These are phyloP conservation scores for Nomada ruficornis DNA, from an alignment of 2,888 invertebrate genomes.

Conservation along the genomic window DNA sequence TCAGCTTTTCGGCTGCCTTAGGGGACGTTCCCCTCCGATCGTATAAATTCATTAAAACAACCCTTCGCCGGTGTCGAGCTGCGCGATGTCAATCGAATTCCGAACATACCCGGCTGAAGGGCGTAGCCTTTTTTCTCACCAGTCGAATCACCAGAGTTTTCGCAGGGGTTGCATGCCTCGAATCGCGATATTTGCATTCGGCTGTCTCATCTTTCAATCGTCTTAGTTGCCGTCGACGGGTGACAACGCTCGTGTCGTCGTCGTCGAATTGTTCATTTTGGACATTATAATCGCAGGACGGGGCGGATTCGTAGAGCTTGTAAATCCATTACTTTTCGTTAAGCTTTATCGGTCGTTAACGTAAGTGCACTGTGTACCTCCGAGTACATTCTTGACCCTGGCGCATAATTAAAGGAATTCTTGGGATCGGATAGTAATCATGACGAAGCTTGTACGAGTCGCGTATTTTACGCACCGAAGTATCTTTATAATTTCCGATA, in stretches of 20 bases:
- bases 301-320: too few relatives aligned
- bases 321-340: neutral
- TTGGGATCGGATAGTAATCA: neutral
- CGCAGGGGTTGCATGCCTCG: conserved; percentile 42
- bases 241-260: neutral
- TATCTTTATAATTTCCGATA: conserved; percentile 47
- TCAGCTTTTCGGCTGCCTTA: conserved; percentile 33
- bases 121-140: conserved; percentile 51
- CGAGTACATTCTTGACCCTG: neutral
- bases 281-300: neutral
- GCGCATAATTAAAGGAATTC: conserved; percentile 38
- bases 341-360: neutral
- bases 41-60: conserved; percentile 82
- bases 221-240: conserved; percentile 23
- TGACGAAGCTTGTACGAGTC: neutral
- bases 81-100: conserved; percentile 79
- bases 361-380: neutral
- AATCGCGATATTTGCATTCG: conserved; percentile 54
- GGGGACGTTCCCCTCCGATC: conserved; percentile 51
- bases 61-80: conserved; percentile 77
- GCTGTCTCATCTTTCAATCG: conserved; percentile 52
- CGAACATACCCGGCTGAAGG: conserved; percentile 71
- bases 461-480: conserved; percentile 9
- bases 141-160: conserved; percentile 50
- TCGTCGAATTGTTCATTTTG: neutral